Conservation (phyloP, 1,140 invertebrate genomes). For the Drosophila bocqueti region DNA sequence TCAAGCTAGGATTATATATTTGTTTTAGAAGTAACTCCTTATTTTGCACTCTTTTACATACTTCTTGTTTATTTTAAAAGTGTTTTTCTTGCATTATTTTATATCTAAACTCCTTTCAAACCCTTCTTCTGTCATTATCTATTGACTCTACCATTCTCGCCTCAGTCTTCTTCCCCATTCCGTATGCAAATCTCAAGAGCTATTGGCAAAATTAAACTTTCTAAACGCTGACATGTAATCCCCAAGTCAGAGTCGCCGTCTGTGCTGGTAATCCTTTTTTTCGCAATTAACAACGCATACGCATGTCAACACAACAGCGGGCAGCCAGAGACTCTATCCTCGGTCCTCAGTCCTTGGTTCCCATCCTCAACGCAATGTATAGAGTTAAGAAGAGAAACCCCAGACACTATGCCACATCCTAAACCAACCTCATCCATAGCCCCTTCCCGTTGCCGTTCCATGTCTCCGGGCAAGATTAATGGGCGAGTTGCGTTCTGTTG, state of each 20-base stretch:
- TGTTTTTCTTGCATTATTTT: background rate
- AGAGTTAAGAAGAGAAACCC: slow-evolving; percentile 5
- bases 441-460: slow-evolving; percentile 35
- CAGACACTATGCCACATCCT: slow-evolving; percentile 43
- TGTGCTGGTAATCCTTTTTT: slow-evolving; percentile 67
- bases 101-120: background rate
- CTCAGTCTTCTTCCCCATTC: background rate
- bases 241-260: slow-evolving; percentile 46
- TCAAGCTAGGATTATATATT: no score
- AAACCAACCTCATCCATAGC: slow-evolving; percentile 23
- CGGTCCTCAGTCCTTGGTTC: slow-evolving; percentile 2
- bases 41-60: background rate
- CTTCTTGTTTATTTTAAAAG: background rate
- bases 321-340: slow-evolving; percentile 25
- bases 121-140: background rate
- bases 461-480: slow-evolving; percentile 78
- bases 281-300: slow-evolving; percentile 84
- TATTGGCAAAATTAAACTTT: slow-evolving; percentile 75
- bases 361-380: slow-evolving; percentile 15
- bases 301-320: slow-evolving; percentile 76
- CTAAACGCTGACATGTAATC: slow-evolving; percentile 72
- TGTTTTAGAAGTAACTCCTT: background rate
- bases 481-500: slow-evolving; percentile 77
- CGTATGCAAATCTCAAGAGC: slow-evolving; percentile 60
- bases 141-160: background rate